Base-by-base conservation (phyloP, 2,888 invertebrate genomes). In the Ptilodon capucinus region DNA sequence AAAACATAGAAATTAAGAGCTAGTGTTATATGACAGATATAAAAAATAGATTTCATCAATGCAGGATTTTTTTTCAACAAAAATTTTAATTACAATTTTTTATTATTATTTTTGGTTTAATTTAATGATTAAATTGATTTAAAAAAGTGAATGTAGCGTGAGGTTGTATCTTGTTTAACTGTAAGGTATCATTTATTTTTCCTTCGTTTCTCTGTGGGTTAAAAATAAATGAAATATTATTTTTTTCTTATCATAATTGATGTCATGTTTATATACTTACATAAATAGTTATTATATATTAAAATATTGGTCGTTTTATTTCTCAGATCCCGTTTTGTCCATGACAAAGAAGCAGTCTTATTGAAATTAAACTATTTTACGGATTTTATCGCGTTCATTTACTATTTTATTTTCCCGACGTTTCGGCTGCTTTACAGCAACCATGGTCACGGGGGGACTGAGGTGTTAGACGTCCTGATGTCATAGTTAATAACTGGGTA, bases 211-310 rank as follows among this genome's bases (percentile, higher is more conserved):
- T 83, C 84, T 79, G 86, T 86, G 84, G 83, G 71, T 85, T 90
- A 64, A 35, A 86, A 81, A 79, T 84, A 86, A 89, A 86, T 87
- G 79, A 88, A 88, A 84, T 84, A 82, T 84, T 65, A 60, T 85
- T 86, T 86, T 71, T 88, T 89, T 87, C 87, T 83, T 85, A 82
- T 89, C 78, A 51, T 57, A 38, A 66, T 65, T 53, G 76, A 87
- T 90, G 88, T 90, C 86, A 88, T 87, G 90, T 91, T 90, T 90
- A 88, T 90, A 90, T 87, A 90, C 84, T 86, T 90, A 89, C 84
- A 88, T 90, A 89, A 86, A 91, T 91, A 91, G 90, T 91, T 91
- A 91, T 89, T 88, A 89, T 90, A 88, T 89, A 89, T 87, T 88
- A 85, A 65, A 65, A 66, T 51, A 82, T 79, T 62, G 60, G 63